Evolutionary conservation across 1,140 invertebrate species (phyloP), one percentile per base, ranked within the genome.

Genomic region (Cydia splendana): DNA sequence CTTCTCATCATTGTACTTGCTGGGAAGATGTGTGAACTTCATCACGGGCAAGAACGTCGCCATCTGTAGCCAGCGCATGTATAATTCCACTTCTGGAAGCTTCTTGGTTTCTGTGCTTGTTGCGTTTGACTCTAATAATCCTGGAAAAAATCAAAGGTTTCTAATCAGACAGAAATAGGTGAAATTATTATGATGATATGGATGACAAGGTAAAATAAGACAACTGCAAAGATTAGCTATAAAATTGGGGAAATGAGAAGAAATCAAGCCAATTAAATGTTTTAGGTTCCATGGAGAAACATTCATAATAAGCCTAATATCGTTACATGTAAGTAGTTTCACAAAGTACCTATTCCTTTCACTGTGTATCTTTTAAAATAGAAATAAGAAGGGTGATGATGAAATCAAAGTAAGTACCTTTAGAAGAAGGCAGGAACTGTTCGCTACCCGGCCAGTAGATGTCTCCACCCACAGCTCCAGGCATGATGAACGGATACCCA

Each of bases 31-130:
- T 0, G 97, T 98, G 81, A 98, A 98, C 86, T 98, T 96, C 86
- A 99, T 97, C 0, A 98, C 96, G 0, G 98, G 98, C 67, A 99
- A 86, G 86, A 99, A 99, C 0, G 97, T 96, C n/a, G 97, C 96
- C 77, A 98, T 92, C 87, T 99, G 97, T n/a, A 99, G 89, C 98
- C 98, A 99, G 71, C 98, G 94, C 69, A 98, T 96, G 85, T 98
- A 99, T 7, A 99, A 92, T 86, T 99, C 98, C 80, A 95, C 95
- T 75, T 98, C 96, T 0, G 97, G 97, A 15, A 97, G 82, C 51
- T 93, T 94, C 15, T 95, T 93, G 28, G 93, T 94, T 48, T 95
- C 94, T 75, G 87, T 85, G 75, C 92, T 93, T 0, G 85, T 87
- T 1, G 67, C 42, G 42, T 82, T 86, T 9, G 80, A 75, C 6